A percentile compares a stretch with the other conserved stretches of the same genome.
Conservation (phyloP, 2,797 vertebrate species). For the Hoplostethus mediterraneus region DNA sequence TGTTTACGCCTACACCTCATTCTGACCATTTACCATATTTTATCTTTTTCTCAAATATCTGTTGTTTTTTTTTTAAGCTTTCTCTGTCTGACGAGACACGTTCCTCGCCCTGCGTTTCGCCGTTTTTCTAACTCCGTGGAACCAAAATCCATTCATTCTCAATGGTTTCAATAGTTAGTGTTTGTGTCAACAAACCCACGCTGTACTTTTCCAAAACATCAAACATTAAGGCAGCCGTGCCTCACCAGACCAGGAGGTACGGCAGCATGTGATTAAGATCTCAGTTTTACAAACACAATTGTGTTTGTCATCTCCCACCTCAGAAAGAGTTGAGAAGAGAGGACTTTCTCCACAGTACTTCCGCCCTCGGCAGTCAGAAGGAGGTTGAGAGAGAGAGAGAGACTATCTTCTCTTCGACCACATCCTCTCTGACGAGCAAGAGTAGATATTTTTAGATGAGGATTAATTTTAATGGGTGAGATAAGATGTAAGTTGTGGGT, state of each 20-base stretch:
- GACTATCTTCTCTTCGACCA: constrained; percentile 53
- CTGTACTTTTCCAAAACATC: constrained; percentile 30
- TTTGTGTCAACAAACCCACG: constrained; percentile 30
- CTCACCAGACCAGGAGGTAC: constrained; percentile 27
- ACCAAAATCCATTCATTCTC: background rate
- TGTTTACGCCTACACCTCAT: background rate
- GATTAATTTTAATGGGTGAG: constrained; percentile 80
- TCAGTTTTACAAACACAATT: constrained; percentile 51
- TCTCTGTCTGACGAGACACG: constrained; percentile 14
- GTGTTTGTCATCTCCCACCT: constrained; percentile 34
- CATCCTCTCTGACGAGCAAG: constrained; percentile 51
- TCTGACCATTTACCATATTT: no score
- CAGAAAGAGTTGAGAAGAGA: constrained; percentile 30
- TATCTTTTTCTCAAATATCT: background rate
- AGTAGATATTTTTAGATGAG: constrained; percentile 81
- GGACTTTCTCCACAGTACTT: constrained; percentile 25
- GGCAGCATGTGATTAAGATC: constrained; percentile 45
- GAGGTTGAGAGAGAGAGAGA: constrained; percentile 21
- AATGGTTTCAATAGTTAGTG: constrained; percentile 10
- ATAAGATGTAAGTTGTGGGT: constrained; percentile 73
- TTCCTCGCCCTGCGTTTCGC: constrained; percentile 6
- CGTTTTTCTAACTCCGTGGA: background rate
- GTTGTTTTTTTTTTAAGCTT: background rate
- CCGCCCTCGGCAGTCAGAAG: constrained; percentile 24
- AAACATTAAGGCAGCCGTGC: constrained; percentile 35